Evolutionary conservation across 2,113 vertebrate genomes (phyloP).

Genomic region (Phaethon lepturus): DNA sequence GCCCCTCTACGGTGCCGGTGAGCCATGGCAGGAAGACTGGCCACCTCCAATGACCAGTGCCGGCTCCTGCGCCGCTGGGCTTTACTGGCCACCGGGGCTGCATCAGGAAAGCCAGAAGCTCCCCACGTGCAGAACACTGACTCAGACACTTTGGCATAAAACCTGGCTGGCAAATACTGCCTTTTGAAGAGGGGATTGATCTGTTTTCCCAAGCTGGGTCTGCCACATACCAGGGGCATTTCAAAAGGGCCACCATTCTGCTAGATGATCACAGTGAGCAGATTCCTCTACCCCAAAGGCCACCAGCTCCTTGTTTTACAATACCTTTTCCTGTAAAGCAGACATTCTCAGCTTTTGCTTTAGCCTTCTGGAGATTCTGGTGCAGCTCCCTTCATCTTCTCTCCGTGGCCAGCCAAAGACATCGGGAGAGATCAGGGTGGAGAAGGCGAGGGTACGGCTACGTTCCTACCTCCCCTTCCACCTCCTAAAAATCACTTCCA

Average conservation of each 20-base stretch:
- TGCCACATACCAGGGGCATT: neutral
- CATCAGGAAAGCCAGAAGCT: neutral
- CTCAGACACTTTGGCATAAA: neutral
- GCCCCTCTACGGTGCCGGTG: neutral
- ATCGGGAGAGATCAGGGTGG: neutral
- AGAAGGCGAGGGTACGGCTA: neutral
- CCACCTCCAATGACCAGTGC: neutral
- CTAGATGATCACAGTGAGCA: neutral
- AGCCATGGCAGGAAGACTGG: neutral
- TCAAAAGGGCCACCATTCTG: neutral
- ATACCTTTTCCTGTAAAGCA: neutral
- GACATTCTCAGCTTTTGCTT: neutral
- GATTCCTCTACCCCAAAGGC: neutral
- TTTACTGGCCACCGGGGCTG: rapidly evolving
- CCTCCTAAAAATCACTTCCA: neutral
- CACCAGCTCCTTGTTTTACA: neutral
- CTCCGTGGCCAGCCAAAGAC: neutral
- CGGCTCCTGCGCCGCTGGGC: neutral
- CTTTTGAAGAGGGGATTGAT: neutral
- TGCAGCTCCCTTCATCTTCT: neutral
- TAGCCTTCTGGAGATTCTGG: neutral
- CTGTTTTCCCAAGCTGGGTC: rapidly evolving
- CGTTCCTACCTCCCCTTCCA: neutral
- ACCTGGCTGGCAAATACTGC: neutral
- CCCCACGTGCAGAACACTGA: neutral